Evolutionary conservation across 2,113 vertebrate species (phyloP).

Genomic region (Rhynchomys soricoides): DNA sequence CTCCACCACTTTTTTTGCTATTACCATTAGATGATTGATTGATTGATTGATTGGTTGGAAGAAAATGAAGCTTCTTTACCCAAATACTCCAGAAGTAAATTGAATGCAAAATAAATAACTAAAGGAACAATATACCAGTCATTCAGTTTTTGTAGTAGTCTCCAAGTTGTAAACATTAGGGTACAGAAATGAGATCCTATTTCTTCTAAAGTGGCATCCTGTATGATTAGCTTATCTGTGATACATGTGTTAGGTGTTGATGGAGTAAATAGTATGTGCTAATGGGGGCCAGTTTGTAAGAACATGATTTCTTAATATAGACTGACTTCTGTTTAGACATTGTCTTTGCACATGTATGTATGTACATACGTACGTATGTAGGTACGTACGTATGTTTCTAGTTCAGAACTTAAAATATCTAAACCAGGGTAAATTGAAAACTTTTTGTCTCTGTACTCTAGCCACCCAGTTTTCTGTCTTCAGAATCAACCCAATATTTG

Average conservation of each 20-base stretch:
- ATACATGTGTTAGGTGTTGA: not conserved
- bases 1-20: not conserved
- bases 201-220: not conserved
- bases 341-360: constrained; percentile 9
- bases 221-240: not conserved
- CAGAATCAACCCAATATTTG: constrained; percentile 30
- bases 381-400: constrained; percentile 1
- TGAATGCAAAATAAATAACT: constrained; percentile 33
- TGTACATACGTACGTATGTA: not conserved
- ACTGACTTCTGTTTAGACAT: constrained; percentile 15
- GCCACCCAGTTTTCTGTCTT: constrained; percentile 22
- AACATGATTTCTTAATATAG: not conserved
- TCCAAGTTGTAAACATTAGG: not conserved
- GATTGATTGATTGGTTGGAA: not conserved
- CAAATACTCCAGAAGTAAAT: not conserved
- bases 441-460: not conserved
- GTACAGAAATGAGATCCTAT: constrained; percentile 11
- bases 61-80: constrained; percentile 14
- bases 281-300: not conserved
- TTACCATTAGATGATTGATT: not conserved
- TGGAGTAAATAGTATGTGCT: constrained; percentile 17
- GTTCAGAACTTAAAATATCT: constrained; percentile 31
- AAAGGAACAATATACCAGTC: not conserved
- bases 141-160: not conserved
- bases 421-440: constrained; percentile 20